These are phyloP conservation scores for Phoebastria nigripes DNA, from an alignment of 2,797 vertebrate species.

Conservation along the genomic window DNA sequence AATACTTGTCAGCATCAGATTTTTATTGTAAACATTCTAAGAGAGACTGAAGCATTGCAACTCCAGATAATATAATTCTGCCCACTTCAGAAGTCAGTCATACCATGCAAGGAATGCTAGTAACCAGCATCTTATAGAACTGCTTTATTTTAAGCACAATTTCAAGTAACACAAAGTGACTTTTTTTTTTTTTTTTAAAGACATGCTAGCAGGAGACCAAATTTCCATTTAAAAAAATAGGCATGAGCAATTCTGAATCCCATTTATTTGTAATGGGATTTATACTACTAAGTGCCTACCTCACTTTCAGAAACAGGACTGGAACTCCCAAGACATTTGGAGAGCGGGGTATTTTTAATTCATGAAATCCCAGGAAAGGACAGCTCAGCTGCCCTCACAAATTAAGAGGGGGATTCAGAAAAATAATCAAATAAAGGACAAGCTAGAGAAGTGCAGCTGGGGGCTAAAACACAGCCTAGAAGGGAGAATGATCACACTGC, in stretches of 20 bases:
- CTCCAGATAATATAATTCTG: neutral
- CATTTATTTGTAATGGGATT: constrained; percentile 15
- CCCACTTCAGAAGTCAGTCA: neutral
- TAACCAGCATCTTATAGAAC: neutral
- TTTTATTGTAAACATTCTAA: constrained; percentile 44
- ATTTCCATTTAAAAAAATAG: neutral
- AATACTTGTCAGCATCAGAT: constrained; percentile 7
- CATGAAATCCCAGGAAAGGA: neutral
- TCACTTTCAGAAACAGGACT: neutral
- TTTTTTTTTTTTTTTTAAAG: neutral
- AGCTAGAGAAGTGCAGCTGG: neutral
- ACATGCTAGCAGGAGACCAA: neutral
- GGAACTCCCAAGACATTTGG: neutral
- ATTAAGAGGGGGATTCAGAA: neutral
- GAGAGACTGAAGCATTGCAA: constrained; percentile 2
- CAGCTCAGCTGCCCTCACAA: neutral
- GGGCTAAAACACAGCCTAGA: neutral
- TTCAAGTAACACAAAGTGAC: neutral
- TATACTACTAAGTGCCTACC: neutral
- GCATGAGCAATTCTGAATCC: neutral
- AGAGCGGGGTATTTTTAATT: neutral
- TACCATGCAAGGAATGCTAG: neutral
- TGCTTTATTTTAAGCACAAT: neutral
- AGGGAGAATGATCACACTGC: neutral
- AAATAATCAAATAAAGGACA: neutral